phyloP scores from a whole-genome alignment of 2,888 invertebrate species.

The Drosophila nr. fundita region DNA sequence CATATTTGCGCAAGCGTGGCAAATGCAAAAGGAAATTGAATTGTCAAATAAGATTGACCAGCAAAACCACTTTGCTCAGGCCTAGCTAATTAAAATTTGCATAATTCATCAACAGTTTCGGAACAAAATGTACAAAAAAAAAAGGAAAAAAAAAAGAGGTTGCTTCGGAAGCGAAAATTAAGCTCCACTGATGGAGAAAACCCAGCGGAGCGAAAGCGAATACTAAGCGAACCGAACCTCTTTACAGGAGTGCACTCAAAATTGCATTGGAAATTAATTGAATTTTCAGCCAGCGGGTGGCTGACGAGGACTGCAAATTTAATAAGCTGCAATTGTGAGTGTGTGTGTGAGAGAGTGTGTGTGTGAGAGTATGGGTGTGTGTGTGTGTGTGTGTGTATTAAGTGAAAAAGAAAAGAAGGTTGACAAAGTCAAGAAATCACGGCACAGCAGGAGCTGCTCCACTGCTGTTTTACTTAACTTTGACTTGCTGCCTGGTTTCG shows the following conservation, averaged over 20 bases:
- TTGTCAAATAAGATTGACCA: constrained; percentile 57
- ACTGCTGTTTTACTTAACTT: constrained; percentile 10
- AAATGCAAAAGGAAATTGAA: constrained; percentile 63
- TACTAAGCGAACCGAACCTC: constrained; percentile 60
- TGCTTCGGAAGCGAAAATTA: constrained; percentile 14
- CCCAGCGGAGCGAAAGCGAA: constrained; percentile 59
- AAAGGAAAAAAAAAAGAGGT: neutral
- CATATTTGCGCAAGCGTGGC: constrained; percentile 34
- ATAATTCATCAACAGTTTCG: constrained; percentile 71
- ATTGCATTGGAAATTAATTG: constrained; percentile 76
- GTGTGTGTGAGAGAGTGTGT: neutral
- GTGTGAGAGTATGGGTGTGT: neutral
- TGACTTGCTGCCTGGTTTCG: constrained; percentile 1
- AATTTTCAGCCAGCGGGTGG: constrained; percentile 55
- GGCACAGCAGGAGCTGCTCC: constrained; percentile 24
- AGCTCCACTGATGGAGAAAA: constrained; percentile 36
- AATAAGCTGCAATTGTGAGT: constrained; percentile 27
- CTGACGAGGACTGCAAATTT: neutral
- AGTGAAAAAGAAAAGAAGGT: constrained; percentile 2
- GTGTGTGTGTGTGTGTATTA: neutral
- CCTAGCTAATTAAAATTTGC: constrained; percentile 75
- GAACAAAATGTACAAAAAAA: constrained; percentile 13
- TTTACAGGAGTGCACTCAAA: constrained; percentile 68
- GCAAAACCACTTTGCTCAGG: constrained; percentile 24
- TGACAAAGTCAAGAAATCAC: constrained; percentile 16